Percentiles rank a stretch among this genome's conserved stretches.
Evolutionary conservation across 2,113 vertebrate genomes (phyloP).

Genomic region (Oenanthe oenanthe): DNA sequence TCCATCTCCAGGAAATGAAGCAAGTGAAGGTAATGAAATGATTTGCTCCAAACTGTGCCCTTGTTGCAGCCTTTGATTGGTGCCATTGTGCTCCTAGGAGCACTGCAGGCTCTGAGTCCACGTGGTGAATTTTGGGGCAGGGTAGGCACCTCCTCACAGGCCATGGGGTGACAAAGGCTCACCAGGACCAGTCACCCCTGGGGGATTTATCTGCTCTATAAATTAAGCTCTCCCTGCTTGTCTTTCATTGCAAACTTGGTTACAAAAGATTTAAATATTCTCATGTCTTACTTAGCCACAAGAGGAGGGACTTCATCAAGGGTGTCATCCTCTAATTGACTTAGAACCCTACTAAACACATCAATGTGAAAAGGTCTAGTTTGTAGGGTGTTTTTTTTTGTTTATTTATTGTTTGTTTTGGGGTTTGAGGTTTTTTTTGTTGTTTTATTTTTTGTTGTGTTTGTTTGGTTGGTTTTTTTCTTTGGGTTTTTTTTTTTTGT

Average conservation of each 20-base stretch:
- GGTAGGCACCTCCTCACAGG: background rate
- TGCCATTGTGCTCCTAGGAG: background rate
- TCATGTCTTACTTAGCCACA: background rate
- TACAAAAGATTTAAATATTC: background rate
- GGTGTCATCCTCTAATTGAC: background rate
- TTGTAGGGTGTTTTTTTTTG: rapidly evolving
- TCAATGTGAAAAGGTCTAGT: background rate
- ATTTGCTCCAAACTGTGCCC: background rate
- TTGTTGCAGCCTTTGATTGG: background rate
- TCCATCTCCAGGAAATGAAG: background rate
- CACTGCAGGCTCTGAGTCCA: background rate
- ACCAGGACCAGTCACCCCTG: no score
- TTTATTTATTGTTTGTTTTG: background rate
- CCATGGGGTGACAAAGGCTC: background rate
- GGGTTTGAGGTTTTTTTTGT: background rate
- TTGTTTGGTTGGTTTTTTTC: background rate
- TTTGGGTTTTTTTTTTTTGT: background rate
- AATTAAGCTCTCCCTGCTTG: background rate
- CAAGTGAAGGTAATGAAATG: background rate
- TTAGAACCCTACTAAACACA: background rate
- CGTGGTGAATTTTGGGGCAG: background rate
- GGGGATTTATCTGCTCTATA: background rate
- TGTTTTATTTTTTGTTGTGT: background rate
- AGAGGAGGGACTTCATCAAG: background rate
- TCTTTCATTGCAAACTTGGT: background rate